Base-by-base conservation (phyloP, 2,113 vertebrate species). In the Apeltes quadracus region DNA sequence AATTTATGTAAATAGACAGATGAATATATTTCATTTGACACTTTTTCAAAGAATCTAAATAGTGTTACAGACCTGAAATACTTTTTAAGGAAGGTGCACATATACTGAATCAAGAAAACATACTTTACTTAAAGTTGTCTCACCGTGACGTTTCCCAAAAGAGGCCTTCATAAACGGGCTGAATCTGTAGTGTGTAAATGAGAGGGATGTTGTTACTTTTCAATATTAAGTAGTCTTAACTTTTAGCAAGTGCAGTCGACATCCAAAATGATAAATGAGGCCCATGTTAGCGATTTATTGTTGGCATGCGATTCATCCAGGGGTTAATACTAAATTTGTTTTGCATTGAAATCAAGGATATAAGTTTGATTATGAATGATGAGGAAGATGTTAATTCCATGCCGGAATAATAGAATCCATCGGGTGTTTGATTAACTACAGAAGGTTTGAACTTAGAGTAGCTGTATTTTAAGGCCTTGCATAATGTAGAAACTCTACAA, bases 11-110 rank as follows among this genome's bases (percentile, higher is more conserved):
- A 70, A 87, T 84, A 84, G 38, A 80, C 39, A 90, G 78, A 87
- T 77, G 34, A 62, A 78, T 85, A 76, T 89, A 90, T 91, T 82
- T 86, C 58, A 72, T 77, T 89, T 87, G 80, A 79, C 38, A 78
- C n/a, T 66, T 46, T 27, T 46, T 69, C 68, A 76, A 74, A 41
- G 3, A 59, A 29, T 73, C 54, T 77, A 29, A 20, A 36, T 44
- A 22, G 66, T 46, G 36, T 58, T 62, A 34, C 39, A 66, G 58
- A 67, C 39, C 10, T 65, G 32, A 61, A 81, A 54, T 68, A 23
- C 56, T 80, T 81, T 68, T 68, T 56, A 29, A n/a, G 38, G 25
- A 32, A 29, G 57, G 43, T 18, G 16, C 27, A 46, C 48, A 13
- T 64, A 68, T 64, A 68, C 7, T 61, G 38, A 62, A 23, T 15